Conservation (phyloP, 2,888 invertebrate species). For the Lissocephala sabroskyi region DNA sequence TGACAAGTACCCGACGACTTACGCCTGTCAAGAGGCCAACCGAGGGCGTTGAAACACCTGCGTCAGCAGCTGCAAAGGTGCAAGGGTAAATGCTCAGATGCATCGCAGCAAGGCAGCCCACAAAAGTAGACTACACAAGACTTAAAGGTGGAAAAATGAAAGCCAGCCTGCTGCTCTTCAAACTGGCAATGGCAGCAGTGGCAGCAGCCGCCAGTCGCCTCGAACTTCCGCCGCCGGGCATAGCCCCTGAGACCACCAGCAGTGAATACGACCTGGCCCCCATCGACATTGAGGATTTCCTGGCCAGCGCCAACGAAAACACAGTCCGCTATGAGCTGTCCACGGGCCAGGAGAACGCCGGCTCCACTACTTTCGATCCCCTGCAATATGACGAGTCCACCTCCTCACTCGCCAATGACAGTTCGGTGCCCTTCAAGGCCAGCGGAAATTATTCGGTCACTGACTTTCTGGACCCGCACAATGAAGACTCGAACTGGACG, state of each 20-base stretch:
- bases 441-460: constrained; percentile 13
- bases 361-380: constrained; percentile 8
- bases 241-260: constrained; percentile 33
- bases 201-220: constrained; percentile 8
- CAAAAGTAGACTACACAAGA: not conserved
- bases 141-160: not conserved
- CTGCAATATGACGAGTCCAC: too few species aligned
- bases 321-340: constrained; percentile 36
- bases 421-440: constrained; percentile 1
- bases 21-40: too few species aligned
- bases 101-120: too few species aligned
- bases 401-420: constrained; percentile 16
- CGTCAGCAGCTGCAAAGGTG: too few species aligned
- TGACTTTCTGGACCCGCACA: constrained; percentile 28
- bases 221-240: constrained; percentile 28
- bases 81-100: too few species aligned
- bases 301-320: constrained; percentile 47
- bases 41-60: too few species aligned
- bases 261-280: constrained; percentile 41
- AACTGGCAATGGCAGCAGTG: not conserved
- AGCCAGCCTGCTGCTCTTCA: not conserved
- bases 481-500: constrained; percentile 40
- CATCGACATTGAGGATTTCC: constrained; percentile 51
- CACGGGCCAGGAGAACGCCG: constrained; percentile 15
- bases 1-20: too few species aligned